Evolutionary conservation across 2,888 invertebrate genomes (phyloP).

Genomic region (Metacarcinus magister): DNA sequence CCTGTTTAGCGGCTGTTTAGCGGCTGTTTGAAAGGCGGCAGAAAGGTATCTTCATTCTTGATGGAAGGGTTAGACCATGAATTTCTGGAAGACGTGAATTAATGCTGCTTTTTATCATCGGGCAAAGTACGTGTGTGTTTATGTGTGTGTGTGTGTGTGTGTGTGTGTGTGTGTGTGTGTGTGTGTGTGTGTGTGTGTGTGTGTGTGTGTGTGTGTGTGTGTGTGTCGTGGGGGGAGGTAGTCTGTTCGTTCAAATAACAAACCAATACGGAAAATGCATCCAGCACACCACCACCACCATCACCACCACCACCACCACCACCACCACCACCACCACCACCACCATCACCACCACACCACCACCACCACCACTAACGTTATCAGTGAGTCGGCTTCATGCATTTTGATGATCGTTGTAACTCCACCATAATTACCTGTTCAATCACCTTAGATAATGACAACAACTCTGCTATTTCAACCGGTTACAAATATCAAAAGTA

Average conservation of each 20-base stretch:
- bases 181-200: background rate
- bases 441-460: background rate
- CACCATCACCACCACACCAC: background rate
- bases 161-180: slow-evolving; percentile 19
- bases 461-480: background rate
- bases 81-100: background rate
- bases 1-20: background rate
- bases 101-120: background rate
- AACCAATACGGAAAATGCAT: background rate
- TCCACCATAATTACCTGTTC: background rate
- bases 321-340: background rate
- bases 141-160: background rate
- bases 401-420: background rate
- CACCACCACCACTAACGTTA: background rate
- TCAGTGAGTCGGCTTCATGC: background rate
- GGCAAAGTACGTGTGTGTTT: background rate
- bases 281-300: background rate
- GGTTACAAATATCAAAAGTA: background rate
- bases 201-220: background rate
- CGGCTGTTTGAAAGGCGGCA: background rate
- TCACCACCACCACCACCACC: background rate
- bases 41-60: background rate
- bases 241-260: background rate
- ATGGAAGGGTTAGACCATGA: background rate
- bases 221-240: background rate